phyloP scores from a whole-genome alignment of 2,113 vertebrate genomes.

The Rhabdomys dilectus region DNA sequence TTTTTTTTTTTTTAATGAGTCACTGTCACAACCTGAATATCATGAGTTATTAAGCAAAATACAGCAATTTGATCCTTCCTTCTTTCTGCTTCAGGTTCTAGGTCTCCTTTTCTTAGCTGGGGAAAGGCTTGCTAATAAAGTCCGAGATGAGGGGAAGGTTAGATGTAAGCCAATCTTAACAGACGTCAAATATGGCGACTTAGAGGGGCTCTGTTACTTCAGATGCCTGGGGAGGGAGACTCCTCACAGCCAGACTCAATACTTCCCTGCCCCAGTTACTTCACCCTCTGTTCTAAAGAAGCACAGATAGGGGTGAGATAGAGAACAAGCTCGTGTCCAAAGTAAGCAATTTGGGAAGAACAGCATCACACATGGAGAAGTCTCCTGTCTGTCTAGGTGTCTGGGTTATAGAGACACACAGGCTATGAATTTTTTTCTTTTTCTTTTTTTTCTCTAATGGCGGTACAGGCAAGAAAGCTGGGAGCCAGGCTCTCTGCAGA shows the following conservation, averaged over 20 bases:
- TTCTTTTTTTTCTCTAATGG: constrained; percentile 46
- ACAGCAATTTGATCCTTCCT: not conserved
- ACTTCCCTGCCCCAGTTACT: not conserved
- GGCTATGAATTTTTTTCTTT: not conserved
- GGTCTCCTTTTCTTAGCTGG: constrained; percentile 30
- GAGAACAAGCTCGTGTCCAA: not conserved
- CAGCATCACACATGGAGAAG: constrained; percentile 19
- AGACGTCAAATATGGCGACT: not conserved
- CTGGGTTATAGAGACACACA: not conserved
- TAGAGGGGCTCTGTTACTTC: not conserved
- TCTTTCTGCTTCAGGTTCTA: constrained; percentile 4
- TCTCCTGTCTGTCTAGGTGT: constrained; percentile 3
- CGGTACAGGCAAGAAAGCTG: constrained; percentile 82
- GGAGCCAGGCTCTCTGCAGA: constrained; percentile 86
- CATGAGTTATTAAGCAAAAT: not conserved
- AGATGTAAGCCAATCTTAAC: not conserved
- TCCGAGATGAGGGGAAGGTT: not conserved
- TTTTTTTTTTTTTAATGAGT: constrained; percentile 22
- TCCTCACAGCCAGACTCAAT: not conserved
- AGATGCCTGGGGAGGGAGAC: not conserved
- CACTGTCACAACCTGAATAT: constrained; percentile 53
- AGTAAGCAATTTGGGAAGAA: constrained; percentile 37
- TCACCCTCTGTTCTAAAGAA: not conserved
- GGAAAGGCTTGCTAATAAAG: constrained; percentile 24
- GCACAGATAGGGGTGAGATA: not conserved